These are phyloP conservation scores for Amphimedon queenslandica DNA, from an alignment of 37 sponge, comb jelly and placozoan genomes.

Conservation along the genomic window DNA sequence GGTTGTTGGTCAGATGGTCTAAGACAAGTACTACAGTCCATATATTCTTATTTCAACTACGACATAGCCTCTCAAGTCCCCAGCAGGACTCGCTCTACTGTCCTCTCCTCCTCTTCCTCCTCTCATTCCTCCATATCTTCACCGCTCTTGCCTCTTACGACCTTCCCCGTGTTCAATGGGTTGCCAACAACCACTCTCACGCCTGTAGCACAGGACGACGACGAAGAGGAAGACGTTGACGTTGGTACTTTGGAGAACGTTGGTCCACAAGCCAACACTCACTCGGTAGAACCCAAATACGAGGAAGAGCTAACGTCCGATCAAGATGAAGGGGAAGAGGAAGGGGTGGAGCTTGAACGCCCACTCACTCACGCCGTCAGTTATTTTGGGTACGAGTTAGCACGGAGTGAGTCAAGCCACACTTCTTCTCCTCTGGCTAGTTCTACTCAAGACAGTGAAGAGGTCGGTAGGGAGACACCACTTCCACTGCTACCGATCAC, in stretches of 20 bases:
- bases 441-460: neutral
- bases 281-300: too few relatives aligned
- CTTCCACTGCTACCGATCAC: neutral
- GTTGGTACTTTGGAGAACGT: neutral
- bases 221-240: neutral
- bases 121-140: too few relatives aligned
- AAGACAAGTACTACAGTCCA: slow-evolving; percentile 24
- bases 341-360: too few relatives aligned
- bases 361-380: neutral
- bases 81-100: neutral
- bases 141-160: too few relatives aligned
- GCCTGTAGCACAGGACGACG: neutral
- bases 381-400: slow-evolving; percentile 11
- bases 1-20: slow-evolving; percentile 57
- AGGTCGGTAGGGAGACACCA: neutral
- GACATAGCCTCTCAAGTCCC: neutral
- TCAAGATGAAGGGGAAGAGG: too few relatives aligned
- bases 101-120: neutral
- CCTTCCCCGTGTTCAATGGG: too few relatives aligned
- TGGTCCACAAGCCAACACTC: too few relatives aligned
- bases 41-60: slow-evolving; percentile 55
- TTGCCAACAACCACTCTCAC: too few relatives aligned
- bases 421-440: neutral
- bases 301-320: too few relatives aligned
- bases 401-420: neutral